Percentiles rank a stretch among this genome's conserved stretches.
Evolutionary conservation across 2,797 vertebrate genomes (phyloP).

Genomic region (Phalanger gymnotis): DNA sequence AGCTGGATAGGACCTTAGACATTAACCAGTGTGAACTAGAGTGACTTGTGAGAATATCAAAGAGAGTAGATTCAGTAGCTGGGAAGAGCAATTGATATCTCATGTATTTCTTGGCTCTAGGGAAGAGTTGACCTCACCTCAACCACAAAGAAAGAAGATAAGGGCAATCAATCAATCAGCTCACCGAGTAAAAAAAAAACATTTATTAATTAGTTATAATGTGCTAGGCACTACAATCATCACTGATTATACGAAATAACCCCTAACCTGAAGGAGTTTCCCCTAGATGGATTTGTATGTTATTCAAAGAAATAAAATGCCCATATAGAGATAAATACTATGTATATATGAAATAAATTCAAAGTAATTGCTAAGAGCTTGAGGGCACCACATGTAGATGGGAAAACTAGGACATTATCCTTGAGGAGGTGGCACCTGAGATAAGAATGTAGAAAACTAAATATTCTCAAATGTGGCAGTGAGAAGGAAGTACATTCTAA

Average conservation of each 20-base stretch:
- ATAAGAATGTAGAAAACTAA: background rate
- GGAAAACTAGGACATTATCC: background rate
- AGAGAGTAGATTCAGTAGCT: background rate
- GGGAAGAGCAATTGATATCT: background rate
- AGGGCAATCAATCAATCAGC: background rate
- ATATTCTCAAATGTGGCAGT: background rate
- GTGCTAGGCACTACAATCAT: background rate
- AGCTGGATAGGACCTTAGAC: background rate
- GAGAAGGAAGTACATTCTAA: background rate
- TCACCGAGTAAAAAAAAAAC: background rate
- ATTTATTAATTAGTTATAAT: background rate
- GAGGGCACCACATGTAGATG: background rate
- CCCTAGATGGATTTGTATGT: background rate
- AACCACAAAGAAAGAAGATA: background rate
- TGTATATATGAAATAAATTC: too few relatives aligned
- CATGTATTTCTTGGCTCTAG: background rate
- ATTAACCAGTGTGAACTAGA: background rate
- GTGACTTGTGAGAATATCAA: background rate
- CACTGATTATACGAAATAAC: background rate
- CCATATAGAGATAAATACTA: background rate
- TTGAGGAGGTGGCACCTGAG: background rate
- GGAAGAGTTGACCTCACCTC: background rate
- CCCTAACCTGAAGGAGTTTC: background rate
- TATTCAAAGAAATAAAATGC: background rate
- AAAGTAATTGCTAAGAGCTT: background rate